These are phyloP conservation scores for Ethmia dodecea DNA, from an alignment of 2,888 invertebrate genomes.

Conservation along the genomic window DNA sequence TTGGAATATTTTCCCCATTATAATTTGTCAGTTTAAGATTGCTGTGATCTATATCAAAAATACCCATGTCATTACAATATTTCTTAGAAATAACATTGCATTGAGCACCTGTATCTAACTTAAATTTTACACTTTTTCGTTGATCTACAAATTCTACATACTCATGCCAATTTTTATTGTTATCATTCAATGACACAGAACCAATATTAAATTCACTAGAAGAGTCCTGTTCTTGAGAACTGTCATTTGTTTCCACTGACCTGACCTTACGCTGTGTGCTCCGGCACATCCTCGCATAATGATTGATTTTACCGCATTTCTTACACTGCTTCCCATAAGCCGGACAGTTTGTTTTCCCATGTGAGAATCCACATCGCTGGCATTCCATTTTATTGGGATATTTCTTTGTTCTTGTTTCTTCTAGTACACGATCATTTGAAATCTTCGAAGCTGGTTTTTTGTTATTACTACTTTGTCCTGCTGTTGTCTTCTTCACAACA, in stretches of 20 bases:
- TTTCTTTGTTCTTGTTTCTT: too few species aligned
- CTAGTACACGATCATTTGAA: too few species aligned
- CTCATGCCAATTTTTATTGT: too few species aligned
- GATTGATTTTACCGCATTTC: conserved; percentile 1
- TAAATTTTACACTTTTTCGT: conserved; percentile 1
- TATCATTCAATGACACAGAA: too few species aligned
- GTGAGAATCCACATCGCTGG: neutral
- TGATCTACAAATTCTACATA: conserved; percentile 1
- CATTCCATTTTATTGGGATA: too few species aligned
- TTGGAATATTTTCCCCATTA: neutral
- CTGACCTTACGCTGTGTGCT: too few species aligned
- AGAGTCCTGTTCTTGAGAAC: too few species aligned
- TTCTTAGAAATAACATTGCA: neutral
- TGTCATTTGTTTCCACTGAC: too few species aligned
- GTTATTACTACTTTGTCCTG: too few species aligned
- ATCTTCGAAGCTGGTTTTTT: too few species aligned
- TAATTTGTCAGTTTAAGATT: neutral
- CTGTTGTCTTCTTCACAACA: too few species aligned
- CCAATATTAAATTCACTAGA: too few species aligned
- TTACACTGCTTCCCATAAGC: conserved; percentile 1
- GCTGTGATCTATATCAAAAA: neutral
- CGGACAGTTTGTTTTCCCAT: conserved; percentile 2
- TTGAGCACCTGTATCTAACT: conserved; percentile 3
- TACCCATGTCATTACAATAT: neutral
- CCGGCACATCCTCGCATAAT: conserved; percentile 1